Evolutionary conservation across 2,113 vertebrate genomes (phyloP).

Genomic region (Psilopogon haemacephalus): DNA sequence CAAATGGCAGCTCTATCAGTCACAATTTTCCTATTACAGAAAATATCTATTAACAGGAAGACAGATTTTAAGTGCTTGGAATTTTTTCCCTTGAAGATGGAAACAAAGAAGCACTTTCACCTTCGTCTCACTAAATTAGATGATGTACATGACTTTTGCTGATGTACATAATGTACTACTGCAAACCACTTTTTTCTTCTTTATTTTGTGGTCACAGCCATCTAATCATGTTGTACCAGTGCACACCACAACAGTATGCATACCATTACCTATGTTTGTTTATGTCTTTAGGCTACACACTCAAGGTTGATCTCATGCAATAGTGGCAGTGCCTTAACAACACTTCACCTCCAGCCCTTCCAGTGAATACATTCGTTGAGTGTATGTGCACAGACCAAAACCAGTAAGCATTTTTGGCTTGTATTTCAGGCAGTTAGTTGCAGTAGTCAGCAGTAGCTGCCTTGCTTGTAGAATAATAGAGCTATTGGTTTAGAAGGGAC

Average conservation of each 20-base stretch:
- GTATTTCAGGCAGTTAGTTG: not conserved
- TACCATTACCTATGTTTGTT: not conserved
- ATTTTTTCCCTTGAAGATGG: not conserved
- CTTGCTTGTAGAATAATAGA: not conserved
- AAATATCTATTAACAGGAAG: not conserved
- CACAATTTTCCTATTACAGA: not conserved
- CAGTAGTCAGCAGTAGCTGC: not conserved
- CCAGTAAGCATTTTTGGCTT: not conserved
- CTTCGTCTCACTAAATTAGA: not conserved
- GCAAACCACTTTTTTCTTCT: not conserved
- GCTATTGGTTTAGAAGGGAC: too few species aligned
- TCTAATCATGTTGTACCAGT: not conserved
- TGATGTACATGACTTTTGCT: not conserved
- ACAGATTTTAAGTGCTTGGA: not conserved
- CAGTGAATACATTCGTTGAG: fast-evolving
- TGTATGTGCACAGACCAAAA: fast-evolving
- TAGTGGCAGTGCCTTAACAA: not conserved
- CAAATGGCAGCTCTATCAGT: not conserved
- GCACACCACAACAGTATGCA: not conserved
- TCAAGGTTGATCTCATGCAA: not conserved
- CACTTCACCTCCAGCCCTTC: not conserved
- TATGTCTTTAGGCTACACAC: not conserved
- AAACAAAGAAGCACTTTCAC: not conserved
- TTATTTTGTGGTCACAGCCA: not conserved
- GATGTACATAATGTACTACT: too few species aligned